phyloP scores from a whole-genome alignment of 2,113 vertebrate genomes.

The Synodontis membranacea region DNA sequence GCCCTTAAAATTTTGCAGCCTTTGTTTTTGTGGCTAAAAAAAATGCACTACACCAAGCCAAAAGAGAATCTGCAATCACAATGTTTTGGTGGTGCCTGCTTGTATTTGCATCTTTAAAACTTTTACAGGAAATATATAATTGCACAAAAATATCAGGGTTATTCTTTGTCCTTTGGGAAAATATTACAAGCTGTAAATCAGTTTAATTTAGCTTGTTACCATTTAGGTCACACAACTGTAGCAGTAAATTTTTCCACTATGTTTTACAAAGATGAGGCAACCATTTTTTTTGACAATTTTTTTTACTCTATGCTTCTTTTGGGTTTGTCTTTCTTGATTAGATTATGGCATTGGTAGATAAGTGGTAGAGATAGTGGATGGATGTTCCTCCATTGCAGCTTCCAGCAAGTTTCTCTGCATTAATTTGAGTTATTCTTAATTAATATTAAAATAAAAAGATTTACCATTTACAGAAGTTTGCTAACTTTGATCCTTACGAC shows the following conservation, averaged over 20 bases:
- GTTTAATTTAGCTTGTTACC: background rate
- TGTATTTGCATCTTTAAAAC: slow-evolving; percentile 50
- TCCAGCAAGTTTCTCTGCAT: background rate
- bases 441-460: background rate
- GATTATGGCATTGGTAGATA: too few relatives aligned
- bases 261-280: background rate
- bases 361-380: too few relatives aligned
- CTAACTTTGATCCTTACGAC: background rate
- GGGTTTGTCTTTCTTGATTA: background rate
- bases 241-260: background rate
- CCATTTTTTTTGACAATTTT: background rate
- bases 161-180: background rate
- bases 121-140: slow-evolving; percentile 39
- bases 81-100: slow-evolving; percentile 59
- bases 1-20: slow-evolving; percentile 5
- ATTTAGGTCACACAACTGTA: background rate
- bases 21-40: slow-evolving; percentile 33
- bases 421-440: background rate
- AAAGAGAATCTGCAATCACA: slow-evolving; percentile 28
- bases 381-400: background rate
- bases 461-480: background rate
- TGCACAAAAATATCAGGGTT: slow-evolving; percentile 7
- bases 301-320: background rate
- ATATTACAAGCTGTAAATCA: background rate
- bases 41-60: slow-evolving; percentile 34